phyloP scores from a whole-genome alignment of 2,888 invertebrate species.

The Endomychus coccineus region DNA sequence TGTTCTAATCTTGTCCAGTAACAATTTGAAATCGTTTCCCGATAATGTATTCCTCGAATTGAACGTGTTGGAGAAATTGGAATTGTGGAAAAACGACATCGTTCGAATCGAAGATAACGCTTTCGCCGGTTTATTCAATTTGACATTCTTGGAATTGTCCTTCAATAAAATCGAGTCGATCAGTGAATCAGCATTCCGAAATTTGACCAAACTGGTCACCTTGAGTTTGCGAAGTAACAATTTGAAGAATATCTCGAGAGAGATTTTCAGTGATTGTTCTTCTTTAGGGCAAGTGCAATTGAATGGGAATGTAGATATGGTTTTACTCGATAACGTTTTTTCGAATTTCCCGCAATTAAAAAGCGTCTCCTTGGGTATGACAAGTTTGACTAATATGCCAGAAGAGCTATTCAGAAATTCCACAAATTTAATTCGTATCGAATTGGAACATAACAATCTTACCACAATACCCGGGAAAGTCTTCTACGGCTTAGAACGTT shows the following conservation, averaged over 20 bases:
- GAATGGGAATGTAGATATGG: constrained; percentile 30
- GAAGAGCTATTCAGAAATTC: constrained; percentile 57
- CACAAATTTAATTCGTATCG: constrained; percentile 51
- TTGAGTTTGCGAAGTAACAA: constrained; percentile 27
- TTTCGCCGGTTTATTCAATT: constrained; percentile 55
- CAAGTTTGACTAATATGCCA: constrained; percentile 50
- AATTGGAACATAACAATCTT: constrained; percentile 53
- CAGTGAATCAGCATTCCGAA: constrained; percentile 51
- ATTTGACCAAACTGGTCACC: constrained; percentile 22
- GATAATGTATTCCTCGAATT: constrained; percentile 55
- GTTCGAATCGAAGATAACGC: constrained; percentile 45
- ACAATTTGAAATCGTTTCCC: constrained; percentile 55
- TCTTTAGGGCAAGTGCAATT: constrained; percentile 52
- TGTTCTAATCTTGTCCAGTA: constrained; percentile 61
- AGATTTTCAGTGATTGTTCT: constrained; percentile 54
- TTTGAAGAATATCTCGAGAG: constrained; percentile 51
- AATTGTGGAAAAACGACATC: constrained; percentile 54
- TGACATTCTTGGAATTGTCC: constrained; percentile 63
- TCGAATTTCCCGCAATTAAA: constrained; percentile 44
- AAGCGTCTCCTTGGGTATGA: constrained; percentile 23
- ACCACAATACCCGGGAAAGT: constrained; percentile 44
- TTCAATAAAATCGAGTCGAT: constrained; percentile 57
- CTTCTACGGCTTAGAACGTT: constrained; percentile 51
- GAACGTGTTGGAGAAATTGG: constrained; percentile 54
- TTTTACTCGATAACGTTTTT: constrained; percentile 39